A percentile compares a stretch with the other conserved stretches of the same genome.
phyloP scores from a whole-genome alignment of 2,888 invertebrate species.

The Drosophila basisetae region DNA sequence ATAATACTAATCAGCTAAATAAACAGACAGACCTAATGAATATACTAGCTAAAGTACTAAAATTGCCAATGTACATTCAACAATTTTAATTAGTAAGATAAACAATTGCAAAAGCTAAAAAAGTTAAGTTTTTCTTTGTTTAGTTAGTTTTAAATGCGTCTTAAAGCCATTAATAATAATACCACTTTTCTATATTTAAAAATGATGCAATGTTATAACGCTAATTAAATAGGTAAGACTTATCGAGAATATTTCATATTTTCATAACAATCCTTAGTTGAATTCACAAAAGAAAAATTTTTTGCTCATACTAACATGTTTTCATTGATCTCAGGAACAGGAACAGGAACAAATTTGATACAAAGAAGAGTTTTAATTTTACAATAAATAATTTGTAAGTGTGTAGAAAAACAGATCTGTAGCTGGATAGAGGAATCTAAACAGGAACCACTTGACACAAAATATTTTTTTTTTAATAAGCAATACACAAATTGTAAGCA shows the following conservation, averaged over 20 bases:
- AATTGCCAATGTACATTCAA: neutral
- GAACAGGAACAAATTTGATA: neutral
- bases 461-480: neutral
- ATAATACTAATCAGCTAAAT: constrained; percentile 31
- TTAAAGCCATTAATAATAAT: no score
- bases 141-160: neutral
- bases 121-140: neutral
- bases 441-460: neutral
- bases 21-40: constrained; percentile 25
- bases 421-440: neutral
- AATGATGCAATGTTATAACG: neutral
- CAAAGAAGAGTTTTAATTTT: neutral
- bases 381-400: neutral
- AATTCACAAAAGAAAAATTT: neutral
- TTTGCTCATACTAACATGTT: neutral
- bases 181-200: neutral
- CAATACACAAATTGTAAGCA: neutral
- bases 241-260: neutral
- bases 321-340: neutral
- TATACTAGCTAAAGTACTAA: neutral
- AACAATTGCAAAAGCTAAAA: neutral
- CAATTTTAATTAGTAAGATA: constrained; percentile 6
- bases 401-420: neutral
- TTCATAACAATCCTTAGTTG: neutral
- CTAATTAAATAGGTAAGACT: neutral